phyloP scores from a whole-genome alignment of 1,140 invertebrate genomes.

The Venturia canescens region DNA sequence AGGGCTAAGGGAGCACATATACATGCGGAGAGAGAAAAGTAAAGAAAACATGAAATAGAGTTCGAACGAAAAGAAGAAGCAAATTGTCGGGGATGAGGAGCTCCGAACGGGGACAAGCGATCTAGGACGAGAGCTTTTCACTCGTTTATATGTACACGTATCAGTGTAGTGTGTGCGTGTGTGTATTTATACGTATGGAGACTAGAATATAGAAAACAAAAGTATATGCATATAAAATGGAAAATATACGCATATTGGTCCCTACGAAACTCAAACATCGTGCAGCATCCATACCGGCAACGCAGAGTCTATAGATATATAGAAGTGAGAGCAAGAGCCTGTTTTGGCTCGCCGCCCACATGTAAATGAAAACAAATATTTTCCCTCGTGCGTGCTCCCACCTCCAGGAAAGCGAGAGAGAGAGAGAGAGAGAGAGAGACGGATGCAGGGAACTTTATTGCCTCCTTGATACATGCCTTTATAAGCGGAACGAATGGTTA shows the following conservation, averaged over 20 bases:
- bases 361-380: slow-evolving; percentile 75
- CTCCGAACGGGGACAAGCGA: slow-evolving; percentile 19
- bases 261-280: slow-evolving; percentile 14
- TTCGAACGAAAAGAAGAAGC: not conserved
- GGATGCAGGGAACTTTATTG: slow-evolving; percentile 60
- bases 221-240: not conserved
- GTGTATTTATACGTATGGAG: not conserved
- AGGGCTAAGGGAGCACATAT: slow-evolving; percentile 18
- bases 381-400: slow-evolving; percentile 61
- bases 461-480: slow-evolving; percentile 72
- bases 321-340: slow-evolving; percentile 5
- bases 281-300: slow-evolving; percentile 37
- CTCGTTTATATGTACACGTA: not conserved
- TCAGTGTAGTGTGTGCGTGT: no score
- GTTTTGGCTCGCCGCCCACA: slow-evolving; percentile 70
- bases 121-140: slow-evolving; percentile 25
- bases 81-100: not conserved
- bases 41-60: no score
- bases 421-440: not conserved
- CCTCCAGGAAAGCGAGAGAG: not conserved
- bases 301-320: no score
- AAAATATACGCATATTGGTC: slow-evolving; percentile 1
- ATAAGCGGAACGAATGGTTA: slow-evolving; percentile 73
- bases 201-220: not conserved
- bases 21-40: not conserved